Percentiles rank a stretch among this genome's conserved stretches.
phyloP scores from a whole-genome alignment of 2,113 vertebrate genomes.

The Pandion haliaetus region DNA sequence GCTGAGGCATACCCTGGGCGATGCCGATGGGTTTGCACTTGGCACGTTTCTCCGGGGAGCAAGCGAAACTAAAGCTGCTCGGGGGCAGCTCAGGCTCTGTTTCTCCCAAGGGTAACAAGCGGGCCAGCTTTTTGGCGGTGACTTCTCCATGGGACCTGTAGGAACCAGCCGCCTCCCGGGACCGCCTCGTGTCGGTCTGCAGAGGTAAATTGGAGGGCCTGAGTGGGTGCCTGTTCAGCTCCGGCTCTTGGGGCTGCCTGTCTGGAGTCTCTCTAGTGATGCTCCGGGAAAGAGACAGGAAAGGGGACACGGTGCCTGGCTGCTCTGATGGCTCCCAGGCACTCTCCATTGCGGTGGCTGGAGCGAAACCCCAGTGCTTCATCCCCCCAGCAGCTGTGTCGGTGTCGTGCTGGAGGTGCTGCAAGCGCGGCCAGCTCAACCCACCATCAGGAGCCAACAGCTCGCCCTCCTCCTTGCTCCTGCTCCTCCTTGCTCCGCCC shows the following conservation, averaged over 20 bases:
- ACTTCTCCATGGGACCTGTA: slow-evolving; percentile 21
- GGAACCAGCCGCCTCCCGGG: slow-evolving; percentile 55
- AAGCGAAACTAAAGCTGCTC: slow-evolving; percentile 8
- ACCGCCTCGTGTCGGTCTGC: slow-evolving; percentile 60
- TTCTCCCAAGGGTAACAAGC: slow-evolving; percentile 56
- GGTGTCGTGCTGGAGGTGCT: not conserved
- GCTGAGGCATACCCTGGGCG: slow-evolving; percentile 71
- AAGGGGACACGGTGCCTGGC: not conserved
- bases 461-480: slow-evolving; percentile 40
- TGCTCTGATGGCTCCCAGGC: not conserved
- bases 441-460: slow-evolving; percentile 9
- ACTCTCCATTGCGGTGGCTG: accelerated
- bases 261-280: not conserved
- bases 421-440: slow-evolving; percentile 61
- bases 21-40: slow-evolving; percentile 69
- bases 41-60: slow-evolving; percentile 46
- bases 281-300: not conserved
- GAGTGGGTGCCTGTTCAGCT: slow-evolving; percentile 30
- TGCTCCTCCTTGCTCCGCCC: slow-evolving; percentile 38
- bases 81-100: slow-evolving; percentile 31
- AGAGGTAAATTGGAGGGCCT: slow-evolving; percentile 74
- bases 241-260: slow-evolving; percentile 11
- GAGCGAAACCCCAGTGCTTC: not conserved
- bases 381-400: not conserved
- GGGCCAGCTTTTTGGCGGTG: slow-evolving; percentile 32